Evolutionary conservation across 2,888 invertebrate genomes (phyloP).

Genomic region (Charanyca ferruginea): DNA sequence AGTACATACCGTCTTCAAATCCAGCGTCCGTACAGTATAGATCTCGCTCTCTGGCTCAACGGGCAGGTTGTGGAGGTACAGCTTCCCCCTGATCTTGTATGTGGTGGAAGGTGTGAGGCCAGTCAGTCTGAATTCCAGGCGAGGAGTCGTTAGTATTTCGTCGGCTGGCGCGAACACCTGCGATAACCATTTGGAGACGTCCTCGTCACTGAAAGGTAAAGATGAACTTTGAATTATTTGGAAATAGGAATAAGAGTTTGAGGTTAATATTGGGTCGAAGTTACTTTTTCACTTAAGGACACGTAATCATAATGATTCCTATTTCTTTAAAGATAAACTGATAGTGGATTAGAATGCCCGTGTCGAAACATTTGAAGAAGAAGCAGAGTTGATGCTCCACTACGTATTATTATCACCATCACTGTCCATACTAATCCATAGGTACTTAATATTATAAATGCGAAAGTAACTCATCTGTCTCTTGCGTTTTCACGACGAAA

Average conservation of each 20-base stretch:
- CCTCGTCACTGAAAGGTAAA: constrained; percentile 89
- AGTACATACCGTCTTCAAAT: constrained; percentile 82
- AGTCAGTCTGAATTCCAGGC: constrained; percentile 95
- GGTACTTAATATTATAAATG: no score
- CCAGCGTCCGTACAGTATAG: constrained; percentile 94
- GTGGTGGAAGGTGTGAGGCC: constrained; percentile 95
- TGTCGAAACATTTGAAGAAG: no score
- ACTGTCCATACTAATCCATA: no score
- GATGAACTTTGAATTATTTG: background rate
- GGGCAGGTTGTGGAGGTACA: constrained; percentile 94
- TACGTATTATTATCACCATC: no score
- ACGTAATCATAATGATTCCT: no score
- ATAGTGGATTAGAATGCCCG: no score
- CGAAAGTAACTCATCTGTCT: no score
- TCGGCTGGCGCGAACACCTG: constrained; percentile 97
- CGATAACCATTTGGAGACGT: constrained; percentile 94
- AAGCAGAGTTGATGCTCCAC: no score
- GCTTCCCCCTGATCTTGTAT: constrained; percentile 95
- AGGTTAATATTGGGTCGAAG: no score
- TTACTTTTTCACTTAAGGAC: no score
- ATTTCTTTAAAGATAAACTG: no score
- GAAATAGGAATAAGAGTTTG: background rate
- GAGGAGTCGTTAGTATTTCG: constrained; percentile 96
- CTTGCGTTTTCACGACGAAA: no score
- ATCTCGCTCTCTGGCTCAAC: constrained; percentile 95